Evolutionary conservation across 2,888 invertebrate genomes (phyloP), one percentile per base, ranked within the genome.

Genomic region (Hemithea aestivaria): DNA sequence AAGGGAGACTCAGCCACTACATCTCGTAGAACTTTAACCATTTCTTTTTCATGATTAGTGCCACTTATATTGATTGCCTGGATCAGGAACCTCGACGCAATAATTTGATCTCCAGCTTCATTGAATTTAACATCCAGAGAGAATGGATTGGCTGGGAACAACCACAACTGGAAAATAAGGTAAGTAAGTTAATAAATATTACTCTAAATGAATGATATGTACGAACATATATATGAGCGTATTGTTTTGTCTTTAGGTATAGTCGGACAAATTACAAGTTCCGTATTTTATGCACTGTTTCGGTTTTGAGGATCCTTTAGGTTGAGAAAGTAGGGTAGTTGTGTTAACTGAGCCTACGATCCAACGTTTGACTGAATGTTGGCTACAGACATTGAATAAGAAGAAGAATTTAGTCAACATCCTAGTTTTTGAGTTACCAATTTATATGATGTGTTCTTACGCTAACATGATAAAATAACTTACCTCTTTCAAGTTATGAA

Each of bases 61-160:
- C 96, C 95, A 35, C 93, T 94, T 27, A 97, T 94, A 61, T 96
- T 95, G 1, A 94, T 93, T 0, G 96, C 95, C 73, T 96, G 96
- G 31, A 97, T 93, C 28, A 97, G 84, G 65, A 96, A 95, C 41
- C 97, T 88, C 27, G 96, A 96, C 1, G 95, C 96, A 2, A 93
- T 63, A 12, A 97, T 96, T 62, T 89, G 90, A 29, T 93, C 90
- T 1, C 91, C 90, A 30, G 89, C 89, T 22, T 93, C 90, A 62
- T 95, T 93, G 59, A 96, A 94, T 64, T 92, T 92, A 0, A 97
- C 94, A 65, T 97, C 96, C 50, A 96, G 78, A 2, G 94, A 93
- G 68, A 93, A 96, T 1, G 93, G 90, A 72, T 93, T 94, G 7
- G 91, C 91, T 0, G 93, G 92, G 53, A 91, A 91, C n/a, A 95